Evolutionary conservation across 2,888 invertebrate genomes (phyloP).

Genomic region (Eupithecia insigniata): DNA sequence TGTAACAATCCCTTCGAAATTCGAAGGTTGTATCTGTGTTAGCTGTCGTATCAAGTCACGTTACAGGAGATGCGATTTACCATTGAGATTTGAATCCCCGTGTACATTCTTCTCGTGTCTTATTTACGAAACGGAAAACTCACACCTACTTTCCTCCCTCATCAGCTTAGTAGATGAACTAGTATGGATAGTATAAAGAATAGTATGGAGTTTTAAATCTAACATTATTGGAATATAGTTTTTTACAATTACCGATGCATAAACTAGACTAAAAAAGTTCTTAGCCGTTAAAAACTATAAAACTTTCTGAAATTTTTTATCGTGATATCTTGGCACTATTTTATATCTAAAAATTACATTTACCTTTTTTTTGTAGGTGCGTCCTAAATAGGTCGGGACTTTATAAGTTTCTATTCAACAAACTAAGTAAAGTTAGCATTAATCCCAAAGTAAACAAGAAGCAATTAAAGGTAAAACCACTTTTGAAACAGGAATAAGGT

Average conservation of each 20-base stretch:
- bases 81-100: constrained; percentile 23
- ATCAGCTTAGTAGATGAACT: background rate
- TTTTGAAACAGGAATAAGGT: constrained; percentile 44
- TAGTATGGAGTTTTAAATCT: background rate
- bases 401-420: constrained; percentile 48
- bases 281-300: background rate
- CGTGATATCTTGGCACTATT: background rate
- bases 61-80: constrained; percentile 17
- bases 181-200: background rate
- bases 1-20: constrained; percentile 1
- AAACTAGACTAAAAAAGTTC: background rate
- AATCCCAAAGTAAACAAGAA: constrained; percentile 46
- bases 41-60: constrained; percentile 24
- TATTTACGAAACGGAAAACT: constrained; percentile 11
- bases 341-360: background rate
- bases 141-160: background rate
- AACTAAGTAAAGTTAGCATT: constrained; percentile 57
- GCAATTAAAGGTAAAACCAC: constrained; percentile 58
- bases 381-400: background rate
- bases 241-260: no score
- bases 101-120: constrained; percentile 10
- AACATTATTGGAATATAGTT: background rate
- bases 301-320: background rate
- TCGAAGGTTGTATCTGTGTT: constrained; percentile 16
- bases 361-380: background rate